These are phyloP conservation scores for Osmerus mordax DNA, from an alignment of 2,113 vertebrate species.

Conservation along the genomic window DNA sequence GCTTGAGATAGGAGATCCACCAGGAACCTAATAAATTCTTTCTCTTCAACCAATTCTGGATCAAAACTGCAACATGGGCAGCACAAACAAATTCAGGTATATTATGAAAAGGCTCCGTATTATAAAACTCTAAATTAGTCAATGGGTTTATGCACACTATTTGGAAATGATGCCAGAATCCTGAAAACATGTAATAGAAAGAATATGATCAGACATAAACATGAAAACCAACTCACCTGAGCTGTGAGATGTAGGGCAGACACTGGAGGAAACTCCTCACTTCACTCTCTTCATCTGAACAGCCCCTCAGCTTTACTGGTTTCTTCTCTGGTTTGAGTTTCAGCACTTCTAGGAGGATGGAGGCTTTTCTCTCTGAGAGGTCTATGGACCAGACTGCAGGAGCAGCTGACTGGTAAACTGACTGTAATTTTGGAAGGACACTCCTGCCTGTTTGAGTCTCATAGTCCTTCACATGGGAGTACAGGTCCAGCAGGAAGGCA, in stretches of 20 bases:
- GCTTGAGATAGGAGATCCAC: slow-evolving; percentile 12
- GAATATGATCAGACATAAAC: too few species aligned
- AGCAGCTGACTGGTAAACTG: too few species aligned
- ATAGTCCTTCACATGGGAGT: too few species aligned
- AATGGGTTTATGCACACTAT: too few species aligned
- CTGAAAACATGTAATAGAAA: too few species aligned
- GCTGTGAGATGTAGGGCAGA: slow-evolving; percentile 9
- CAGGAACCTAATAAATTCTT: not conserved
- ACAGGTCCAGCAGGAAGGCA: not conserved
- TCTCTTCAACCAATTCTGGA: fast-evolving
- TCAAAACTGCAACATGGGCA: not conserved
- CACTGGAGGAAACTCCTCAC: slow-evolving; percentile 11
- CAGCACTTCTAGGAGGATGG: slow-evolving; percentile 3
- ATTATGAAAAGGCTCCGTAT: too few species aligned
- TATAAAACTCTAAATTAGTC: too few species aligned
- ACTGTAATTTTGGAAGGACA: too few species aligned
- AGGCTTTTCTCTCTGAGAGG: too few species aligned
- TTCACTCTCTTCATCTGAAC: slow-evolving; percentile 16
- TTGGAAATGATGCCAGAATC: not conserved
- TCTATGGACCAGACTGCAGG: too few species aligned
- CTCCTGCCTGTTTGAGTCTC: too few species aligned
- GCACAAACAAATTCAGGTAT: not conserved
- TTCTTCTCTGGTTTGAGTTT: slow-evolving; percentile 17
- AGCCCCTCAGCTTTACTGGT: slow-evolving; percentile 11
- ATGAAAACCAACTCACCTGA: not conserved